Evolutionary conservation across 1,140 invertebrate genomes (phyloP).

Genomic region (Drosophila sp.): DNA sequence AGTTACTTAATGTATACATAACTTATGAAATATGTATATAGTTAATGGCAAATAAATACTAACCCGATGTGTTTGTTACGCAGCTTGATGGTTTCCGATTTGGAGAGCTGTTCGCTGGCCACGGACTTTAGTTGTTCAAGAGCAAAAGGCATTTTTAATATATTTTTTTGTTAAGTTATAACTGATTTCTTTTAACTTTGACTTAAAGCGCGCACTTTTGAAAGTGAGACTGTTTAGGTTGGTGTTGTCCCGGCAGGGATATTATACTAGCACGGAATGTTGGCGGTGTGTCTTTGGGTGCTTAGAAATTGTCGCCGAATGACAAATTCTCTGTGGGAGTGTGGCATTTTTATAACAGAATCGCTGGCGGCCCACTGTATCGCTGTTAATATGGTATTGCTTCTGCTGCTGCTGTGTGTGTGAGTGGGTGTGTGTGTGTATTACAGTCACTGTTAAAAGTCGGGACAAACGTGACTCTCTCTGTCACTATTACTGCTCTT

Average conservation of each 20-base stretch:
- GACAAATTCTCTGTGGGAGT: conserved; percentile 25
- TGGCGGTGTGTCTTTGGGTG: conserved; percentile 45
- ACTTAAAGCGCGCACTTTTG: conserved; percentile 42
- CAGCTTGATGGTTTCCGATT: conserved; percentile 90
- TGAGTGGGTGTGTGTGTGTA: background rate
- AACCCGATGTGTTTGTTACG: conserved; percentile 92
- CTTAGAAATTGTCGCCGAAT: conserved; percentile 71
- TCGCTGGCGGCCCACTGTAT: conserved; percentile 21
- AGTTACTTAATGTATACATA: background rate
- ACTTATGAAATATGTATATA: background rate
- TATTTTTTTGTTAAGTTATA: conserved; percentile 1
- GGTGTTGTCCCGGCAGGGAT: background rate
- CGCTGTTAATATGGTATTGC: conserved; percentile 13
- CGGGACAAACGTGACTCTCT: conserved; percentile 20
- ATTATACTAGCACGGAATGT: background rate
- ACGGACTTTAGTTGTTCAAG: conserved; percentile 76
- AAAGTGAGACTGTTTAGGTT: conserved; percentile 5
- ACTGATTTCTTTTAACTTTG: conserved; percentile 9
- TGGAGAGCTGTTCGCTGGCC: conserved; percentile 87
- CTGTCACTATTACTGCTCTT: conserved; percentile 11
- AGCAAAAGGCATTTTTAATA: conserved; percentile 71
- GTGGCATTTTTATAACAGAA: conserved; percentile 26
- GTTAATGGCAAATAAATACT: conserved; percentile 72
- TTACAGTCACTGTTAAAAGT: conserved; percentile 11
- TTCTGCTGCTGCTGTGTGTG: background rate